These are phyloP conservation scores for Aphrophora alni DNA, from an alignment of 2,888 invertebrate genomes.

Conservation along the genomic window DNA sequence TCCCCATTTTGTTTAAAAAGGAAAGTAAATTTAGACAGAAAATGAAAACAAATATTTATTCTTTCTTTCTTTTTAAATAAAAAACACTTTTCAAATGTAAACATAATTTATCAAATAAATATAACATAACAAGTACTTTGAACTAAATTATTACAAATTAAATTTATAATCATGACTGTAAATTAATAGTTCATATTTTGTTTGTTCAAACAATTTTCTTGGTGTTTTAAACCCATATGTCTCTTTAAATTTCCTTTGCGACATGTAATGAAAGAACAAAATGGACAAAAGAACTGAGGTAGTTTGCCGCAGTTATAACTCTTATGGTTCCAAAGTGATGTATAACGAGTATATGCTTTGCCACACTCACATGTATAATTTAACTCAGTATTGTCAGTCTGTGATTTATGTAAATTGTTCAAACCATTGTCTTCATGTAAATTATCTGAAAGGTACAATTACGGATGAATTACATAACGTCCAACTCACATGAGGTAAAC, in stretches of 20 bases:
- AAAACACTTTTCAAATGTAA: too few relatives aligned
- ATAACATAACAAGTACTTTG: too few relatives aligned
- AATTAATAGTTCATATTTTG: too few relatives aligned
- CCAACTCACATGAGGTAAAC: too few relatives aligned
- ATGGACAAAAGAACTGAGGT: slow-evolving; percentile 42
- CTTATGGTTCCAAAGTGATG: slow-evolving; percentile 49
- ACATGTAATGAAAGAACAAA: slow-evolving; percentile 41
- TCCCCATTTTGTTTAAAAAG: too few relatives aligned
- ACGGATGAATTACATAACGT: background rate
- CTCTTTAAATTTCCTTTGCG: slow-evolving; percentile 40
- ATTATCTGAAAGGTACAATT: background rate
- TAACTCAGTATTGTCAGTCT: background rate
- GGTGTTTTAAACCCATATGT: slow-evolving; percentile 40
- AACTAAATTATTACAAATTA: too few relatives aligned
- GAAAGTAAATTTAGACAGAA: too few relatives aligned
- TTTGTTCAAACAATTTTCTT: background rate
- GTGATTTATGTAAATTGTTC: background rate
- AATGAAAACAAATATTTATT: too few relatives aligned
- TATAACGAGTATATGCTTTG: slow-evolving; percentile 52
- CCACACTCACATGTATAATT: slow-evolving; percentile 46
- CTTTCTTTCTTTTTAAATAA: too few relatives aligned
- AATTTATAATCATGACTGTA: too few relatives aligned
- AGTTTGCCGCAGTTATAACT: slow-evolving; percentile 44
- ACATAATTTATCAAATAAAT: too few relatives aligned
- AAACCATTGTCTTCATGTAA: background rate